A percentile compares a stretch with the other conserved stretches of the same genome.
Conservation (phyloP, 2,888 invertebrate species). For the Diaperis boleti region DNA sequence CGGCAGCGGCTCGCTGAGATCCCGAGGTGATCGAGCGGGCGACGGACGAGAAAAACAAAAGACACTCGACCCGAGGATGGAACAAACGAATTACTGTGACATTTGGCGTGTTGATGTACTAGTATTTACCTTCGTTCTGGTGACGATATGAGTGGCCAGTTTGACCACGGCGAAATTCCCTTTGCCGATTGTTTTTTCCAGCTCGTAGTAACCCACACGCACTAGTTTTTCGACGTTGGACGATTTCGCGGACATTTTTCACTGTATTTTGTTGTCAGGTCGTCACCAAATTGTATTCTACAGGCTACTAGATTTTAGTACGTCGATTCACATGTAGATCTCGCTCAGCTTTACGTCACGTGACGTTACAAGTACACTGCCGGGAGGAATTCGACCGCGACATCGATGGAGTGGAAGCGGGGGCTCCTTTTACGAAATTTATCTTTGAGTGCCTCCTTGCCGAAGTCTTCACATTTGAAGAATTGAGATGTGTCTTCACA, state of each 20-base stretch:
- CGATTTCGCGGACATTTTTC: slow-evolving; percentile 43
- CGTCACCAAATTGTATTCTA: slow-evolving; percentile 54
- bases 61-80: slow-evolving; percentile 23
- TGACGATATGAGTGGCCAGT: slow-evolving; percentile 97
- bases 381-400: slow-evolving; percentile 25
- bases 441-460: too few relatives aligned
- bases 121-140: slow-evolving; percentile 94
- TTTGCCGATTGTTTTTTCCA: slow-evolving; percentile 97
- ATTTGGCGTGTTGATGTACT: slow-evolving; percentile 54
- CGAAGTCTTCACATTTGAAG: too few relatives aligned
- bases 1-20: not conserved
- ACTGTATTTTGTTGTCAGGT: slow-evolving; percentile 48
- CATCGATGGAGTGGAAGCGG: slow-evolving; percentile 18
- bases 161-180: slow-evolving; percentile 99
- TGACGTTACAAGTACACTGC: slow-evolving; percentile 43
- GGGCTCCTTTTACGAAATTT: too few relatives aligned
- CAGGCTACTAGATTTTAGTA: slow-evolving; percentile 56
- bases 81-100: slow-evolving; percentile 50
- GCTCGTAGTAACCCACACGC: slow-evolving; percentile 96
- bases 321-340: slow-evolving; percentile 54
- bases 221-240: slow-evolving; percentile 75
- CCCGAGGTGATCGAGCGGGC: not conserved
- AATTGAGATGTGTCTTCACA: too few relatives aligned
- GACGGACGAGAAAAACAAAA: slow-evolving; percentile 3
- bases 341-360: slow-evolving; percentile 46